Conservation (phyloP, 2,797 vertebrate species). For the Clangula hyemalis region DNA sequence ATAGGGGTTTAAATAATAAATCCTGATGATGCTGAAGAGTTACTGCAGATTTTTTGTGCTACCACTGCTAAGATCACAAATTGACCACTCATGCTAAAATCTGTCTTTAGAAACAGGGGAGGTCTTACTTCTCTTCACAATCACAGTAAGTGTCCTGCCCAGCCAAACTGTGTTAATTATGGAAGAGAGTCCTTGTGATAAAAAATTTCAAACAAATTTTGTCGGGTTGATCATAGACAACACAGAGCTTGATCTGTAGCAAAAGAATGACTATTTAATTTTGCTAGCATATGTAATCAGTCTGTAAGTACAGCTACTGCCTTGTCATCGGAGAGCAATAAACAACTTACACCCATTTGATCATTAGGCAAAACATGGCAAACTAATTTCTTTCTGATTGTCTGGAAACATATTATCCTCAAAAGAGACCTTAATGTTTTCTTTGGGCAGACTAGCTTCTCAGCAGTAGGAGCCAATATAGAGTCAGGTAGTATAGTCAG, state of each 20-base stretch:
- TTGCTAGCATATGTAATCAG: background rate
- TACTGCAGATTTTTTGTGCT: background rate
- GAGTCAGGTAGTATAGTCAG: background rate
- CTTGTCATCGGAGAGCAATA: background rate
- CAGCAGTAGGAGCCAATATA: background rate
- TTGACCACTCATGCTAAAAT: background rate
- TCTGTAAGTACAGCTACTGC: background rate
- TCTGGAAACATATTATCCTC: background rate
- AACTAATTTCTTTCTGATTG: background rate
- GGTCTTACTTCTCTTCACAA: background rate
- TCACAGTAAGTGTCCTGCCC: background rate
- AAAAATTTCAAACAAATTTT: conserved; percentile 10
- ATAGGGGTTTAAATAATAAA: background rate
- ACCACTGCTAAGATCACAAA: background rate
- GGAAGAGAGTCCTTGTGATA: background rate
- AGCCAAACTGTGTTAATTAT: background rate
- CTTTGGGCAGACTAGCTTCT: background rate
- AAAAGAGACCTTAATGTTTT: background rate
- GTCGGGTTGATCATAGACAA: background rate
- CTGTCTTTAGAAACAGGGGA: background rate
- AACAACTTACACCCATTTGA: background rate
- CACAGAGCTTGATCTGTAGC: background rate
- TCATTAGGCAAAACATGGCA: background rate
- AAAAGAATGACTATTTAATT: background rate
- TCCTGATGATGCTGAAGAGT: background rate